Evolutionary conservation across 1,140 invertebrate genomes (phyloP), one percentile per base, ranked within the genome.

Genomic region (Zeugodacus cucurbitae): DNA sequence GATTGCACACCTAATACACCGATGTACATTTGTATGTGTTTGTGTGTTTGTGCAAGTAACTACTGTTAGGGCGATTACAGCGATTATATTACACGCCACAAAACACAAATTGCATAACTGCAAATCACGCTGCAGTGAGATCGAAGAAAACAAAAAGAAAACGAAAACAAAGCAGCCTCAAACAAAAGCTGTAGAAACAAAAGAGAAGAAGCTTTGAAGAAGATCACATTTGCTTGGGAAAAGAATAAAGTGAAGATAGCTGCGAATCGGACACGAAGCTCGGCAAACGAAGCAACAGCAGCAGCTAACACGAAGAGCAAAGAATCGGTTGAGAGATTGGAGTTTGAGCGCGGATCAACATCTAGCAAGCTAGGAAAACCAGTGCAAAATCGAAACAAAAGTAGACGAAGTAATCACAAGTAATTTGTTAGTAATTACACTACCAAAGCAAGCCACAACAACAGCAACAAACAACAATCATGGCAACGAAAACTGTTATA

Each of bases 401-500:
- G 34, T 17, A 0, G 6, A 20, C 1, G 17, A 1, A 37, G 48
- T 59, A 59, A 59, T 22, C 57, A 41, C 5, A 26, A 87, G 86
- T n/a, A 87, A 37, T 87, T 41, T 87, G n/a, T 64, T 64, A 32
- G 20, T 34, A 62, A 41, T 64, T 22, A 37, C 20, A 64, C 14
- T 41, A 41, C n/a, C 37, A 32, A 32, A 29, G 41, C 78, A 8
- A 62, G 48, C 48, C 3, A 4, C 48, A 26, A 26, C 3, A 10
- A 70, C 44, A 62, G 70, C 58, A 4, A 41, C 54, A 70, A 54
- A 54, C 8, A 70, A 59, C 29, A 86, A 88, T 44, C 34, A 89
- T 89, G 88, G 87, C 88, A 17, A 89, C 88, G 11, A 89, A 87
- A 89, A 89, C 88, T 64, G 87, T 89, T 86, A 89, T 89, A 67